Percentiles rank a stretch among this genome's conserved stretches.
These are phyloP conservation scores for Chironomus striatipennis DNA, from an alignment of 1,140 invertebrate species.

Conservation along the genomic window DNA sequence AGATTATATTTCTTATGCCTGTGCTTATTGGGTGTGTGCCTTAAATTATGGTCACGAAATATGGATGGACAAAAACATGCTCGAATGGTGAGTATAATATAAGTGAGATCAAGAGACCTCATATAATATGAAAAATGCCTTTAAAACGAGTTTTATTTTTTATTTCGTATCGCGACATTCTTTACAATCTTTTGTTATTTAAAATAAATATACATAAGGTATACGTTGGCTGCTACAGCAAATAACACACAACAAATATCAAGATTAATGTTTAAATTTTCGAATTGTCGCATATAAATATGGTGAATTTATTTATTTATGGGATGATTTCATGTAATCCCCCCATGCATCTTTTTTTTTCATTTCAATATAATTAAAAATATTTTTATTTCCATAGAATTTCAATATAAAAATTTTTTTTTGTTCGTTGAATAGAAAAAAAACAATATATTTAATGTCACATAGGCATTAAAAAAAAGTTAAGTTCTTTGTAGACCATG, in stretches of 20 bases:
- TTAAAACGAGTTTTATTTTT: not conserved
- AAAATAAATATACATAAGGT: too few species aligned
- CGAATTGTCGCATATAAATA: too few species aligned
- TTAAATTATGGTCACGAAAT: slow-evolving; percentile 2
- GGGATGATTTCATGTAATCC: not conserved
- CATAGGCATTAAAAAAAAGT: too few species aligned
- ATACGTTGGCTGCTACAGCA: too few species aligned
- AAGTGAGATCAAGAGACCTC: too few species aligned
- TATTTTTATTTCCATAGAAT: not conserved
- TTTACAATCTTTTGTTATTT: not conserved
- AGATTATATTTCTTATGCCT: not conserved
- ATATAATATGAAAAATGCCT: too few species aligned
- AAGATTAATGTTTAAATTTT: not conserved
- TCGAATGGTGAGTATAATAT: not conserved
- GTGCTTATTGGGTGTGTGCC: not conserved
- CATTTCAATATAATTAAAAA: not conserved
- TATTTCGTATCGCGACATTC: slow-evolving; percentile 3
- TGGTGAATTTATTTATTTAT: too few species aligned
- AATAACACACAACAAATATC: not conserved
- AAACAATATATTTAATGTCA: too few species aligned
- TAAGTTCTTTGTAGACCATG: too few species aligned
- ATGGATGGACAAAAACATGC: not conserved
- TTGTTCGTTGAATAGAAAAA: too few species aligned
- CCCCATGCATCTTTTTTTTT: not conserved
- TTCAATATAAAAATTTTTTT: not conserved